These are phyloP conservation scores for Ciconia nigra DNA, from an alignment of 2,797 vertebrate species.

Conservation along the genomic window DNA sequence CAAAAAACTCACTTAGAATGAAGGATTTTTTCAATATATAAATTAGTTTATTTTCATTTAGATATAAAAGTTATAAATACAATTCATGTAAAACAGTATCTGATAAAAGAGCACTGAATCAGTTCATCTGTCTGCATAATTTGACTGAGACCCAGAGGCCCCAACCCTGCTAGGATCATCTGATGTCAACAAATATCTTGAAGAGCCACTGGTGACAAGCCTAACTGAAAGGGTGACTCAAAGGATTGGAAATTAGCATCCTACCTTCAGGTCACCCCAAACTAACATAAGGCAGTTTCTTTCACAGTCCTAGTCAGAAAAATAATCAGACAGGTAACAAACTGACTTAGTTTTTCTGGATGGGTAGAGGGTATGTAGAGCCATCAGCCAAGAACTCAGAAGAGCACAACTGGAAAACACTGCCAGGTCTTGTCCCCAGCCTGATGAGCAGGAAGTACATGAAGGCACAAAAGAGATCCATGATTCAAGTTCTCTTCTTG, in stretches of 20 bases:
- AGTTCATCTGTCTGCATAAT: neutral
- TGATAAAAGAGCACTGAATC: neutral
- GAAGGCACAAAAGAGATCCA: slow-evolving; percentile 6
- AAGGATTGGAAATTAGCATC: neutral
- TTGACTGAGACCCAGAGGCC: neutral
- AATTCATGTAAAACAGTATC: slow-evolving; percentile 42
- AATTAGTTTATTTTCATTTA: slow-evolving; percentile 73
- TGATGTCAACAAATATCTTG: neutral
- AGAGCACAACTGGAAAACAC: neutral
- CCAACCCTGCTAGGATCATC: neutral
- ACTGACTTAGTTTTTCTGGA: neutral
- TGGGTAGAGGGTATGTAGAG: neutral
- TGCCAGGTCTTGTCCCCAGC: neutral
- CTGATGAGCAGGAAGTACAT: neutral
- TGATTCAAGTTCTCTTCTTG: neutral
- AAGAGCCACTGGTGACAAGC: neutral
- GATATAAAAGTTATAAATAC: slow-evolving; percentile 75
- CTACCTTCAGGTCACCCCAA: neutral
- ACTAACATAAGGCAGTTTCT: neutral
- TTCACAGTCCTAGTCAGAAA: neutral
- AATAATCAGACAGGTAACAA: neutral
- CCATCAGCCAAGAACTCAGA: neutral
- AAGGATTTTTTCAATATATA: slow-evolving; percentile 48
- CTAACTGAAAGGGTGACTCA: neutral
- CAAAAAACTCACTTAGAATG: neutral